Evolutionary conservation across 1,140 invertebrate species (phyloP).

Genomic region (Phenacoccus solenopsis): DNA sequence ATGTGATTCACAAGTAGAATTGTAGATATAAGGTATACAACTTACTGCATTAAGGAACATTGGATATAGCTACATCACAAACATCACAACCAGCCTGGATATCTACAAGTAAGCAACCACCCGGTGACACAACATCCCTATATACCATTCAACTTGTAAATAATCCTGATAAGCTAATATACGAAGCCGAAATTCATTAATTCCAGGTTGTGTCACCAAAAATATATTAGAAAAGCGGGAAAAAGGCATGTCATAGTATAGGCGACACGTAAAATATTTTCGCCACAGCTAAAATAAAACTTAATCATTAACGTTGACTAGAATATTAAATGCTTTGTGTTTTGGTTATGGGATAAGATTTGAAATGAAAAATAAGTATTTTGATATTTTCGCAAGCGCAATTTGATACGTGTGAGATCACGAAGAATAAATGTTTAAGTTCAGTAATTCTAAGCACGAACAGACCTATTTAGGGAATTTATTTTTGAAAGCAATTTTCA

Average conservation of each 20-base stretch:
- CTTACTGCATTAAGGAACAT: constrained; percentile 13
- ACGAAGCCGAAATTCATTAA: neutral
- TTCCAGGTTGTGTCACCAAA: neutral
- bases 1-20: neutral
- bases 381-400: too few relatives aligned
- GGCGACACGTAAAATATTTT: too few relatives aligned
- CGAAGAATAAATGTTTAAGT: too few relatives aligned
- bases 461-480: too few relatives aligned
- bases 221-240: neutral
- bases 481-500: too few relatives aligned
- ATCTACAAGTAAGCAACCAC: neutral
- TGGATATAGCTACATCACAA: constrained; percentile 15
- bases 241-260: too few relatives aligned
- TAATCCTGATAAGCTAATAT: too few relatives aligned
- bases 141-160: neutral
- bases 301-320: neutral
- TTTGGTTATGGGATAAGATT: too few relatives aligned
- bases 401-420: too few relatives aligned
- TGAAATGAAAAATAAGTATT: too few relatives aligned
- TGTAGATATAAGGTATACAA: neutral
- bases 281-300: neutral
- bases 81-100: constrained; percentile 13
- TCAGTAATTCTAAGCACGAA: too few relatives aligned
- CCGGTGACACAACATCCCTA: neutral
- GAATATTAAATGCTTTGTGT: neutral